Evolutionary conservation across 2,797 vertebrate species (phyloP).

Genomic region (Poeciliopsis presidionis): DNA sequence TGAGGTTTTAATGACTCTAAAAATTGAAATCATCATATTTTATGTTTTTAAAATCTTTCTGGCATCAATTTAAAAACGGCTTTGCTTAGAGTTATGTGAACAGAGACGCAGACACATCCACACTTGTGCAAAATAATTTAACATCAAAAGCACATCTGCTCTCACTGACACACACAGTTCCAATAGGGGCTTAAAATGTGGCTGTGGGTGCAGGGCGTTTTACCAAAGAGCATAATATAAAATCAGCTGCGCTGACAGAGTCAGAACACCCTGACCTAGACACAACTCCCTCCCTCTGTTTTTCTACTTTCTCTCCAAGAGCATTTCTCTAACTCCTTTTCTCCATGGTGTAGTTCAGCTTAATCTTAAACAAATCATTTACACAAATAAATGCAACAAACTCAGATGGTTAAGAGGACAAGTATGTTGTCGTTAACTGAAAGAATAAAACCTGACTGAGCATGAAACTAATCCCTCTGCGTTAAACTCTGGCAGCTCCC

Average conservation of each 20-base stretch:
- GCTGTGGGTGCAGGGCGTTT: conserved; percentile 48
- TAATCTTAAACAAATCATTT: conserved; percentile 3
- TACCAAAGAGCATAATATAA: conserved; percentile 75
- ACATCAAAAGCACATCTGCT: conserved; percentile 22
- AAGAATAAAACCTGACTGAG: conserved; percentile 34
- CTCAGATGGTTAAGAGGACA: not conserved
- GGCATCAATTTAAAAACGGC: not conserved
- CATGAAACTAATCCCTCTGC: conserved; percentile 40
- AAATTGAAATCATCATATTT: not conserved
- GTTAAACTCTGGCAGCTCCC: conserved; percentile 47
- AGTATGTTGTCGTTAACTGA: conserved; percentile 5
- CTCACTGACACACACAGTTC: conserved; percentile 13
- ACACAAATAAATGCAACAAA: not conserved
- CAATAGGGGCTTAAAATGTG: conserved; percentile 35
- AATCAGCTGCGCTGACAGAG: conserved; percentile 70
- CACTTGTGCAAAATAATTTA: conserved; percentile 17
- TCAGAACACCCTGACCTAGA: conserved; percentile 82
- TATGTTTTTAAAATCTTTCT: conserved; percentile 3
- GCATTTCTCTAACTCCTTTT: conserved; percentile 2
- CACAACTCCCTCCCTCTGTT: conserved; percentile 51
- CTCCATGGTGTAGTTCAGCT: not conserved
- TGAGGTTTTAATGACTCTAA: not conserved
- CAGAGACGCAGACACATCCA: not conserved
- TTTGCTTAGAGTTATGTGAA: not conserved
- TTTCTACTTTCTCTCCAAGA: conserved; percentile 45